These are phyloP conservation scores for Lysandra coridon DNA, from an alignment of 2,888 invertebrate species.

Conservation along the genomic window DNA sequence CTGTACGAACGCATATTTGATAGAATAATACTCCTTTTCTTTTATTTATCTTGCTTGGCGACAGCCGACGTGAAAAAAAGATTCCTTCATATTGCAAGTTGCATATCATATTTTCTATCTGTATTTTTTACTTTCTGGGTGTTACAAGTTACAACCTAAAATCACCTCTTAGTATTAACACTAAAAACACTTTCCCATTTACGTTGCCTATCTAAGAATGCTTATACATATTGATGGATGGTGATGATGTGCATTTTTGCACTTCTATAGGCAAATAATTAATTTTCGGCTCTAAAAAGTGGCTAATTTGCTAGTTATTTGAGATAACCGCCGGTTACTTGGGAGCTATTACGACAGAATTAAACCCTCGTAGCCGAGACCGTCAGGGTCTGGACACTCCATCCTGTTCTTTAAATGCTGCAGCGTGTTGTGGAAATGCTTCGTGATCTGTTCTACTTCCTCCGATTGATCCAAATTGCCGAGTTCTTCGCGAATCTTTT, in stretches of 20 bases:
- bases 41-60: neutral
- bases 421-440: constrained; percentile 95
- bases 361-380: constrained; percentile 83
- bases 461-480: constrained; percentile 96
- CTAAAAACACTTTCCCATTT: neutral
- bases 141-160: neutral
- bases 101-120: neutral
- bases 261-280: neutral
- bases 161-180: neutral
- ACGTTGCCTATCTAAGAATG: neutral
- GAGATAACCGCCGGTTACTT: neutral
- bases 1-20: too few relatives aligned
- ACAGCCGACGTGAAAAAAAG: neutral
- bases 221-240: neutral
- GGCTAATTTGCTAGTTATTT: neutral
- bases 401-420: constrained; percentile 86
- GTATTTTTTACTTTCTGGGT: neutral
- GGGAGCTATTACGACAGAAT: constrained; percentile 53
- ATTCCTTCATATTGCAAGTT: neutral
- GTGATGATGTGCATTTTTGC: neutral
- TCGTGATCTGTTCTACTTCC: constrained; percentile 97
- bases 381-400: constrained; percentile 84
- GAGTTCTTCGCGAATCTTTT: constrained; percentile 95
- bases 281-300: neutral
- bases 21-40: neutral